Percentiles rank a stretch among this genome's conserved stretches.
These are phyloP conservation scores for Brachionus calyciflorus DNA, from an alignment of 1,140 invertebrate species.

Conservation along the genomic window DNA sequence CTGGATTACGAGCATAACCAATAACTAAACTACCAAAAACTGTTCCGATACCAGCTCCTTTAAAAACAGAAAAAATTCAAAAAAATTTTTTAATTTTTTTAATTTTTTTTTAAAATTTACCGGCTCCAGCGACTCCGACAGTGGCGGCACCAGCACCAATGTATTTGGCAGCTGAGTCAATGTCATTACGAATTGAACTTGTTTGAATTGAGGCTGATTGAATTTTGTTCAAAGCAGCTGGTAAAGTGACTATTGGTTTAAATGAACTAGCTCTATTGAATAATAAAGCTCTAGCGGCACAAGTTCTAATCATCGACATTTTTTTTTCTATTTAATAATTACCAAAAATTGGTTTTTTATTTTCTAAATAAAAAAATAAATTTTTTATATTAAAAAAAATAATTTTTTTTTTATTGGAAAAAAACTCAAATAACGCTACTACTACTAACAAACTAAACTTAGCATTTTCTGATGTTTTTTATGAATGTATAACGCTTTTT, in stretches of 20 bases:
- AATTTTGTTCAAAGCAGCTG: slow-evolving; percentile 41
- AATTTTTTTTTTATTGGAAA: no score
- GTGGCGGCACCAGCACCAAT: slow-evolving; percentile 99
- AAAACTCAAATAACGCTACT: no score
- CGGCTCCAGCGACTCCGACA: slow-evolving; percentile 97
- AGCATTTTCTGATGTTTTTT: no score
- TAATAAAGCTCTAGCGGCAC: slow-evolving; percentile 19
- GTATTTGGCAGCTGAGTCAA: slow-evolving; percentile 99
- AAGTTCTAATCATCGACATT: slow-evolving; percentile 24
- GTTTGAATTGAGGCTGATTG: slow-evolving; percentile 71
- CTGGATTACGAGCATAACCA: slow-evolving; percentile 95
- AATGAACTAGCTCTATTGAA: slow-evolving; percentile 33
- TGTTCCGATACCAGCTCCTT: slow-evolving; percentile 97
- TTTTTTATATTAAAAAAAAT: no score
- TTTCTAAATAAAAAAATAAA: neutral
- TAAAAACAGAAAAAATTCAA: slow-evolving; percentile 44
- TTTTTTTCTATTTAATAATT: no score
- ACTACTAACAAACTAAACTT: no score
- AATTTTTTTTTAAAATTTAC: slow-evolving; percentile 61
- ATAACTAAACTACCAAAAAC: slow-evolving; percentile 99
- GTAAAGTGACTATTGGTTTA: slow-evolving; percentile 9
- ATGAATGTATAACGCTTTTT: neutral
- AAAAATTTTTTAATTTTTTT: neutral
- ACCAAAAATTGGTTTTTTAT: neutral
- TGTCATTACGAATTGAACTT: slow-evolving; percentile 82